Conservation (phyloP, 2,888 invertebrate genomes). For the Cryptus armator region DNA sequence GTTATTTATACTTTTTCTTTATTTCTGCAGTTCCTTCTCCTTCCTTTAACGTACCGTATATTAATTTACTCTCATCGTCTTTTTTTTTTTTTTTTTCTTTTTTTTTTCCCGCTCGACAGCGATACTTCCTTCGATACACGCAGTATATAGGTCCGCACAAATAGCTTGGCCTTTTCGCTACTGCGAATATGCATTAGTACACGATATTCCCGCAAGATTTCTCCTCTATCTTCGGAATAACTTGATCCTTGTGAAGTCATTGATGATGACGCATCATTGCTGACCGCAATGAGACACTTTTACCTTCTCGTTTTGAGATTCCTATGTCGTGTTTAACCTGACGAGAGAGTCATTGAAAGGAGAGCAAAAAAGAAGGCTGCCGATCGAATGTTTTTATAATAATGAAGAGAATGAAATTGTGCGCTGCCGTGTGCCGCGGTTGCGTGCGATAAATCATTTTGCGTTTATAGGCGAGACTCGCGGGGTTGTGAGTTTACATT, state of each 20-base stretch:
- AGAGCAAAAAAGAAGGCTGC: background rate
- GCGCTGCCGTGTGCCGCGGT: conserved; percentile 63
- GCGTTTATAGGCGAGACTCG: conserved; percentile 43
- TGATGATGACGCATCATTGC: conserved; percentile 41
- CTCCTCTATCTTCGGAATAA: conserved; percentile 35
- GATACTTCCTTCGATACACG: conserved; percentile 53
- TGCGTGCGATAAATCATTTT: conserved; percentile 69
- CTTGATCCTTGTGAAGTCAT: conserved; percentile 13
- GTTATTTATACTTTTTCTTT: conserved; percentile 75
- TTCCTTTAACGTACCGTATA: conserved; percentile 23
- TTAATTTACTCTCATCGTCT: conserved; percentile 58
- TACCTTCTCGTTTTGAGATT: background rate
- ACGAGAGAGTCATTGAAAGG: background rate
- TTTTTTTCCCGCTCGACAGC: background rate
- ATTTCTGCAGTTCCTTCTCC: conserved; percentile 63
- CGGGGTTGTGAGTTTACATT: conserved; percentile 59
- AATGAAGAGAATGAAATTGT: conserved; percentile 57
- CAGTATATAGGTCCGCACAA: background rate
- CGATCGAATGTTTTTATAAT: conserved; percentile 10
- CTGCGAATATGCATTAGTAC: background rate
- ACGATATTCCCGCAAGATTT: conserved; percentile 43
- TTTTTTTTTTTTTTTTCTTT: conserved; percentile 39
- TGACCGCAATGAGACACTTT: background rate
- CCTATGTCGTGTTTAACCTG: background rate
- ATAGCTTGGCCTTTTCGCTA: conserved; percentile 3